phyloP scores from a whole-genome alignment of 1,140 invertebrate species.

The Carposina sasakii region DNA sequence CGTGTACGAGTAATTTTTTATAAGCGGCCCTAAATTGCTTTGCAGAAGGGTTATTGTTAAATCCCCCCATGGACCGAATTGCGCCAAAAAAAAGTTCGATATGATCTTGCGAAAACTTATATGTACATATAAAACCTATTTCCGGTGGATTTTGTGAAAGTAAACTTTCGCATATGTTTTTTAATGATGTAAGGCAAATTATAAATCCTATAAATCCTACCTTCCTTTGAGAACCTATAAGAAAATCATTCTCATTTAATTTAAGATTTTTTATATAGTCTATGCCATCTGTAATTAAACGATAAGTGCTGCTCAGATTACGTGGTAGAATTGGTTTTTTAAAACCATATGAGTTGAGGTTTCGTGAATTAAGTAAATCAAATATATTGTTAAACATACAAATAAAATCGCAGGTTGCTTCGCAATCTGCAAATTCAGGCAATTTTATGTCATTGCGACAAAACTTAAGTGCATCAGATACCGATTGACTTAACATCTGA shows the following conservation, averaged over 20 bases:
- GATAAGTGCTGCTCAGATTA: not conserved
- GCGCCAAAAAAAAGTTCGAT: slow-evolving; percentile 1
- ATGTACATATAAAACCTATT: slow-evolving; percentile 4
- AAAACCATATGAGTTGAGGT: slow-evolving; percentile 12
- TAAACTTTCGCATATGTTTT: no score
- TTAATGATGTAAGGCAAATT: slow-evolving; percentile 10
- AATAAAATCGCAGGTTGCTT: slow-evolving; percentile 29
- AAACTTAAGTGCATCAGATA: no score
- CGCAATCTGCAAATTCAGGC: slow-evolving; percentile 22
- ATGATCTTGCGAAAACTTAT: slow-evolving; percentile 1
- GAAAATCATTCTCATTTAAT: not conserved
- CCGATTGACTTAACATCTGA: no score
- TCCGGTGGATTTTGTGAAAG: no score
- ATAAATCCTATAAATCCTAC: slow-evolving; percentile 12
- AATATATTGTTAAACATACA: slow-evolving; percentile 32
- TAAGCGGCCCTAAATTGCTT: not conserved
- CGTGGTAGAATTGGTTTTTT: slow-evolving; percentile 5
- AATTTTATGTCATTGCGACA: no score
- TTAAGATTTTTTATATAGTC: slow-evolving; percentile 2
- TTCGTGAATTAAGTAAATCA: slow-evolving; percentile 35
- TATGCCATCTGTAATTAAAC: slow-evolving; percentile 6
- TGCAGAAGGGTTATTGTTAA: slow-evolving; percentile 4
- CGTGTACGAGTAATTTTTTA: not conserved
- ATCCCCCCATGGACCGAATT: slow-evolving; percentile 1
- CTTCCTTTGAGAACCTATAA: slow-evolving; percentile 8